phyloP scores from a whole-genome alignment of 2,797 vertebrate species.

The Catharus ustulatus region DNA sequence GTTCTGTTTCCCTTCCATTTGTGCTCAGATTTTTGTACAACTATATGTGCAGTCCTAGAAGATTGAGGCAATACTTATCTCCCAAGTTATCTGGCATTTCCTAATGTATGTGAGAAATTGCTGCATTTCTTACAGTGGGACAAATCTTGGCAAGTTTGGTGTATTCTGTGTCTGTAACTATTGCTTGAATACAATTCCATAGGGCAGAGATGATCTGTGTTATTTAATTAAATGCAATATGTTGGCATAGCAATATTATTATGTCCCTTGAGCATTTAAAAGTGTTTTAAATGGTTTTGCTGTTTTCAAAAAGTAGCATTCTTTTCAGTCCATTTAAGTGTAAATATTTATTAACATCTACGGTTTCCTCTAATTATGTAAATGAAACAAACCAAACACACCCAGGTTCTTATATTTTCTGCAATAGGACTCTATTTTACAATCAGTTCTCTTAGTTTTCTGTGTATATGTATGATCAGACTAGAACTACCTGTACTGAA shows the following conservation, averaged over 20 bases:
- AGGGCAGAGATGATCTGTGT: not conserved
- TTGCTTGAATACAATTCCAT: not conserved
- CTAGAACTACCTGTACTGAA: not conserved
- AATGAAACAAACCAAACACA: slow-evolving; percentile 7
- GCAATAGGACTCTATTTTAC: not conserved
- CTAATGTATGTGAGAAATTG: not conserved
- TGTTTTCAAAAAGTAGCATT: not conserved
- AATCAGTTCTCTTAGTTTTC: not conserved
- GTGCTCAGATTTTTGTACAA: not conserved
- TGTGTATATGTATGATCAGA: not conserved
- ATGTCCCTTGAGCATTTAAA: not conserved
- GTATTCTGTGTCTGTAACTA: not conserved
- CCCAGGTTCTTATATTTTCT: not conserved
- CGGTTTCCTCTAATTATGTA: not conserved
- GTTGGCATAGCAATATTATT: not conserved
- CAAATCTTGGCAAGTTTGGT: not conserved
- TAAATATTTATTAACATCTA: slow-evolving; percentile 44
- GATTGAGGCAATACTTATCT: not conserved
- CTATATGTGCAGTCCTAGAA: not conserved
- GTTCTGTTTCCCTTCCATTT: not conserved
- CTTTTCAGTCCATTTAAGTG: not conserved
- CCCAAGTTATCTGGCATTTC: not conserved
- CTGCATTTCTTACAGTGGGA: not conserved
- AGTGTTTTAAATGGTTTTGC: not conserved
- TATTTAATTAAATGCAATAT: not conserved